Evolutionary conservation across 2,797 vertebrate species (phyloP), one percentile per base, ranked within the genome.

Genomic region (Ctenopoma kingsleyae): DNA sequence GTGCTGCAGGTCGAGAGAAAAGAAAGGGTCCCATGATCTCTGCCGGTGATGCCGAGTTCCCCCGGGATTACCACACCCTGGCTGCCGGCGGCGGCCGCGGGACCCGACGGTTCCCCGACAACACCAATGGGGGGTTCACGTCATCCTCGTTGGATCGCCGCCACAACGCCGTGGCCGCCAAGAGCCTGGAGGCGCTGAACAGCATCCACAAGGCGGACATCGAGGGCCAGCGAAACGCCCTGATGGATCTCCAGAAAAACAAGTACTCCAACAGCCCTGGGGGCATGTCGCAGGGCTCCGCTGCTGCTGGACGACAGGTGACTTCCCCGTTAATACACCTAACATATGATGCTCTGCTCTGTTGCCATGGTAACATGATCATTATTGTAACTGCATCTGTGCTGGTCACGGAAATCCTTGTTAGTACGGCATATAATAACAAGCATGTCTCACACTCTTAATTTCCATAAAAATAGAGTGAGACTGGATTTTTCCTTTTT

Each of bases 21-120:
- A 95, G 93, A 76, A 96, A 95, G 92, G 90, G 93, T 88, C 95
- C 96, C 92, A 98, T 99, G 97, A 96, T 98, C 93, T 98, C 97
- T 51, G 95, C 96, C 4, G 96, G 97, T 4, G 97, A 99, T 96
- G 97, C 95, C 20, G 97, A 98, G 84, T 98, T 97, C 92, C 97
- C 96, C 10, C 92, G 96, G 80, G 97, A 98, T 70, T 98, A 97
- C 94, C 95, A 97, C 86, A 97, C 97, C 77, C 88, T 98, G 95
- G 95, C 94, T 19, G 92, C 95, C 47, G 70, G 83, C 0, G 79
- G 78, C 2, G 94, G 94, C 88, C 95, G 96, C 5, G 95, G 96
- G 62, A 75, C 74, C 44, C 81, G 90, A 23, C 86, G 89, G 4
- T 91, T 90, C 77, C 77, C 71, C 3, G 86, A 91, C 67, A 89